Conservation (phyloP, 2,888 invertebrate species). For the Archips crataeganus region DNA sequence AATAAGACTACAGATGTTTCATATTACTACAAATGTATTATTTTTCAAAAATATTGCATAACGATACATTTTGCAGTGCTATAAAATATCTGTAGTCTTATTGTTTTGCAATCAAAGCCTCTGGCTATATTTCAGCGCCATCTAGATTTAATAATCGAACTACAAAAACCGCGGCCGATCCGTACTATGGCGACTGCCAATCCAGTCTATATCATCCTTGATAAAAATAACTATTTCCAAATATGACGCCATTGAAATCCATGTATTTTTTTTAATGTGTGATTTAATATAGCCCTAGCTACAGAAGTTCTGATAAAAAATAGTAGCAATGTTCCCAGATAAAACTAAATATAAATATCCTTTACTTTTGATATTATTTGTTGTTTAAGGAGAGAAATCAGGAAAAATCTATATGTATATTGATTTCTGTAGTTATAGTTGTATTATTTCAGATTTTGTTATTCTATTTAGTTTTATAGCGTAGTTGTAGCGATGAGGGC, state of each 20-base stretch:
- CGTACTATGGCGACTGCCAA: too few species aligned
- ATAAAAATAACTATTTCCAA: neutral
- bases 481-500: constrained; percentile 4
- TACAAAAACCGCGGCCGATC: too few species aligned
- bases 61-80: too few species aligned
- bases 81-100: too few species aligned
- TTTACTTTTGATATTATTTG: constrained; percentile 31
- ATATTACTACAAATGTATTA: too few species aligned
- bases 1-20: too few species aligned
- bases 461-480: neutral
- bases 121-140: too few species aligned
- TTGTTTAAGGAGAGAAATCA: constrained; percentile 10
- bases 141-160: too few species aligned
- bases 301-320: neutral
- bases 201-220: too few species aligned
- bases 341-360: constrained; percentile 24
- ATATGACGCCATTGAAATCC: constrained; percentile 4
- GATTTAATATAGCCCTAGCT: neutral
- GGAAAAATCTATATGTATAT: neutral
- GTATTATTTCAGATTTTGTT: neutral
- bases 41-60: too few species aligned
- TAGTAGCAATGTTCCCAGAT: neutral
- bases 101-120: too few species aligned
- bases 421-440: neutral
- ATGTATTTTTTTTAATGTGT: neutral